Percentiles rank a stretch among this genome's conserved stretches.
Evolutionary conservation across 2,797 vertebrate species (phyloP).

Genomic region (Spheniscus humboldti): DNA sequence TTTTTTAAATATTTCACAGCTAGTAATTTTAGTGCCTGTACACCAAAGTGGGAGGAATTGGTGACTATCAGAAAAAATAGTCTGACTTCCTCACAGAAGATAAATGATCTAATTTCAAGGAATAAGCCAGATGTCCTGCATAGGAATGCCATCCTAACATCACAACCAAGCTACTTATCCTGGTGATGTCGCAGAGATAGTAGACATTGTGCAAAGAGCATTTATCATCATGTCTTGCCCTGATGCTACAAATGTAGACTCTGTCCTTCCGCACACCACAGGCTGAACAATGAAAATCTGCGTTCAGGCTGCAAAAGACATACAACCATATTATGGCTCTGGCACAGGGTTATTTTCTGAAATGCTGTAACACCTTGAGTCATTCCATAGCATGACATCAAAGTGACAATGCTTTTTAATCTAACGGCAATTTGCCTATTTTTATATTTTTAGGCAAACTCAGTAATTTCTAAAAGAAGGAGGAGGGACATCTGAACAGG

Average conservation of each 20-base stretch:
- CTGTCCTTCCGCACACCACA: background rate
- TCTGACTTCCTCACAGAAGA: background rate
- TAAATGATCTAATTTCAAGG: background rate
- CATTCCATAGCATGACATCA: background rate
- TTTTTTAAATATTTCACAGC: background rate
- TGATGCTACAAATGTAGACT: accelerated
- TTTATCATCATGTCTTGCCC: background rate
- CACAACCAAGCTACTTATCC: background rate
- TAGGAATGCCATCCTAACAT: background rate
- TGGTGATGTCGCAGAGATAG: background rate
- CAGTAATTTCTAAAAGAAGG: background rate
- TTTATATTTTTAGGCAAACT: background rate
- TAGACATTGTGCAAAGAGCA: background rate
- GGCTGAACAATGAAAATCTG: accelerated
- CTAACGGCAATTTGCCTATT: background rate
- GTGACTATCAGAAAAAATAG: background rate
- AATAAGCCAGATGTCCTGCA: background rate
- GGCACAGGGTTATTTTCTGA: background rate
- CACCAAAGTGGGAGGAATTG: background rate
- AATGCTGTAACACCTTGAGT: background rate
- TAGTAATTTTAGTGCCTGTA: background rate
- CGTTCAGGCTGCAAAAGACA: background rate
- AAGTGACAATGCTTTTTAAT: background rate
- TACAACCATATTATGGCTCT: accelerated
- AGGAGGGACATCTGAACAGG: background rate